Evolutionary conservation across 1,140 invertebrate genomes (phyloP).

Genomic region (Pogonomyrmex barbatus): DNA sequence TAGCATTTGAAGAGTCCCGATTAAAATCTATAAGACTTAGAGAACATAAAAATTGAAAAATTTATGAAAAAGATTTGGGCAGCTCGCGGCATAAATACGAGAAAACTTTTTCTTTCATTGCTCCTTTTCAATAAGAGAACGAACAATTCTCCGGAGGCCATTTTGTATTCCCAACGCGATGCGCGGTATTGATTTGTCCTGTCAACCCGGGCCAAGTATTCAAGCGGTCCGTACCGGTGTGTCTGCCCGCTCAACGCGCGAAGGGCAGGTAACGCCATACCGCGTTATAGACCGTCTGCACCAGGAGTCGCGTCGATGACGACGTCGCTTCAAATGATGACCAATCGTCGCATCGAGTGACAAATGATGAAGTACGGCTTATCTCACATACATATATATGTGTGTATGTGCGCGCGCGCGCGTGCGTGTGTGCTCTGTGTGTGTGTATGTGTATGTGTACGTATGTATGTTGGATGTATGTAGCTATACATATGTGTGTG

Average conservation of each 20-base stretch:
- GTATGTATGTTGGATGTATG: neutral
- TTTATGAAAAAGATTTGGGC: neutral
- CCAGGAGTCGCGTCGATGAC: slow-evolving; percentile 51
- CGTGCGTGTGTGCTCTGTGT: neutral
- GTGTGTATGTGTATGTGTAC: neutral
- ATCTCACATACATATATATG: slow-evolving; percentile 64
- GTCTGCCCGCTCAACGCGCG: slow-evolving; percentile 20
- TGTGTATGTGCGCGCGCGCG: neutral
- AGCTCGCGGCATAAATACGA: neutral
- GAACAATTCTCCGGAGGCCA: slow-evolving; percentile 80
- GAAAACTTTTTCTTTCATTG: neutral
- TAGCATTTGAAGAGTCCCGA: neutral
- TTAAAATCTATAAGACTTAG: neutral
- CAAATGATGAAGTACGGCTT: slow-evolving; percentile 81
- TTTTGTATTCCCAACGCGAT: slow-evolving; percentile 85
- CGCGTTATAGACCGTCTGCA: slow-evolving; percentile 7
- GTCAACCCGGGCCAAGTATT: slow-evolving; percentile 77
- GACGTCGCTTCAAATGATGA: slow-evolving; percentile 41
- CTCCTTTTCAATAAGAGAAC: slow-evolving; percentile 24
- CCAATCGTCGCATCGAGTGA: slow-evolving; percentile 73
- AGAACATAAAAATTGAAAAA: neutral
- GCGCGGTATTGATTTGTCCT: slow-evolving; percentile 86
- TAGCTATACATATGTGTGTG: neutral
- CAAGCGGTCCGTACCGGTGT: slow-evolving; percentile 67
- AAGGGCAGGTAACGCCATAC: slow-evolving; percentile 25